Evolutionary conservation across 2,888 invertebrate species (phyloP).

Genomic region (Rotaria magnacalcarata): DNA sequence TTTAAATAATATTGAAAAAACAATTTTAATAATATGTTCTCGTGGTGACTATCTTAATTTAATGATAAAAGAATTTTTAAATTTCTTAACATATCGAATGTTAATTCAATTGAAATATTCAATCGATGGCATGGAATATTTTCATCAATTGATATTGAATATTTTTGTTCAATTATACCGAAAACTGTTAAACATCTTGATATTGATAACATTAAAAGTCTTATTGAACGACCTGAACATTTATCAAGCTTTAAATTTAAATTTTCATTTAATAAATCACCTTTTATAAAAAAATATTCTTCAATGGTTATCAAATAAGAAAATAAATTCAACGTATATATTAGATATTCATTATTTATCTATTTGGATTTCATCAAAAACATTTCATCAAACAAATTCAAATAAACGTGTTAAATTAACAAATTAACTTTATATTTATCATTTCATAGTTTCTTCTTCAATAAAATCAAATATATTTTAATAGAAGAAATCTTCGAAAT

Average conservation of each 20-base stretch:
- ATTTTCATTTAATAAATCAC: background rate
- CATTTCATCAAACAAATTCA: background rate
- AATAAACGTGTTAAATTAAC: background rate
- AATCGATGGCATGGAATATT: background rate
- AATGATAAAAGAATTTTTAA: background rate
- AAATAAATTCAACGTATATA: background rate
- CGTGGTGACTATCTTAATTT: background rate
- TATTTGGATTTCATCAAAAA: background rate
- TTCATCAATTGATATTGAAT: background rate
- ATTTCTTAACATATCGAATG: background rate
- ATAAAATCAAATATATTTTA: no score
- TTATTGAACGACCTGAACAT: background rate
- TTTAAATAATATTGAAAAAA: background rate
- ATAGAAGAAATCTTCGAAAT: no score
- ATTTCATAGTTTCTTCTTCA: no score
- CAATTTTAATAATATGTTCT: background rate
- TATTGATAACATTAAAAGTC: background rate
- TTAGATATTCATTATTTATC: slow-evolving; percentile 14
- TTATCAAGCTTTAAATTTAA: background rate
- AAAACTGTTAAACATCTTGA: background rate
- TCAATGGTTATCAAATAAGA: background rate
- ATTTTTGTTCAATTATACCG: background rate
- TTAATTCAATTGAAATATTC: background rate
- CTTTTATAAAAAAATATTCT: background rate
- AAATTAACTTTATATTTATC: background rate